Evolutionary conservation across 2,797 vertebrate genomes (phyloP), one percentile per base, ranked within the genome.

Genomic region (Discoglossus pictus): DNA sequence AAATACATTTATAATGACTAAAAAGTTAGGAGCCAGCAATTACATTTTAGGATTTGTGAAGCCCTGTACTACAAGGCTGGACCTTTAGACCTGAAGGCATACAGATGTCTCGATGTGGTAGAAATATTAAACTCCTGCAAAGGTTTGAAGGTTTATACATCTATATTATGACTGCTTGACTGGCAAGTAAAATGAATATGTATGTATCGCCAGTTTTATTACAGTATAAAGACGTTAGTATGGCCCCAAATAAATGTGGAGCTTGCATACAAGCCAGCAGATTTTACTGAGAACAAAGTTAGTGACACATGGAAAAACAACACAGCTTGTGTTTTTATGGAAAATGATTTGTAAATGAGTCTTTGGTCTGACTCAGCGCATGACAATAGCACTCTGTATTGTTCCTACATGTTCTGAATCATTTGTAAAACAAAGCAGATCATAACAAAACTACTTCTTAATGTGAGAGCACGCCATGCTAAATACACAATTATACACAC

Each of bases 321-420:
- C 20, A 12, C 4, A 46, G 2, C 48, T 16, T 8, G 13, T 51
- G 24, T 35, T 31, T 31, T 31, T 36, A 53, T 53, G 31, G 27
- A 36, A 53, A 53, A 53, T 25, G 44, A n/a, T 61, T 27, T 50
- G 21, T 25, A 21, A 50, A 21, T 31, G 39, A 42, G 39, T 17
- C 39, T 31, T 8, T 8, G 24, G 10, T 5, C 24, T 20, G 34
- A 53, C 27, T 35, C 10, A 53, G 31, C 51, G 15, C 25, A 18
- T 17, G 13, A 53, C 31, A 53, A 36, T 35, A 13, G 31, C 31
- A 16, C 34, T 36, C 31, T 53, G 51, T 36, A 10, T 21, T 10
- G 7, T 15, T 20, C n/a, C n/a, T 10, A 52, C 17, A 18, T 52
- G 48, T 53, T 53, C 17, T 53, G 51, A 53, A 18, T 53, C 31